phyloP scores from a whole-genome alignment of 2,888 invertebrate genomes.

The Sinohyriopsis cumingii region DNA sequence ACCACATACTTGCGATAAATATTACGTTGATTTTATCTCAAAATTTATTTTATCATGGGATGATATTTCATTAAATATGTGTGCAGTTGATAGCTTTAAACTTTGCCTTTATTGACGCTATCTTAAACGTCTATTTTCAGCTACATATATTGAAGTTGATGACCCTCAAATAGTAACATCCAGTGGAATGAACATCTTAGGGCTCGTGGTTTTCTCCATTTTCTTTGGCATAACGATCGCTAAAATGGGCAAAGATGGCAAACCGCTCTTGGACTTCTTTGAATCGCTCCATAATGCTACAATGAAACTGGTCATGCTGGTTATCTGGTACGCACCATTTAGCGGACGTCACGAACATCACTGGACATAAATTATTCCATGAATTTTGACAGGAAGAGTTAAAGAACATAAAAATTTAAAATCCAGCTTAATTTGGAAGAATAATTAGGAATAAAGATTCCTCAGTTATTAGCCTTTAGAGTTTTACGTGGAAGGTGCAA shows the following conservation, averaged over 20 bases:
- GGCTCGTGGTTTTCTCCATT: conserved; percentile 72
- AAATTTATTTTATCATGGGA: too few species aligned
- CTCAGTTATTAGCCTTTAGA: too few species aligned
- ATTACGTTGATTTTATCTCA: too few species aligned
- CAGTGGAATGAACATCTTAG: conserved; percentile 72
- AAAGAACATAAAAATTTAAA: too few species aligned
- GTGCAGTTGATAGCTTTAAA: neutral
- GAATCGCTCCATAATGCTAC: conserved; percentile 89
- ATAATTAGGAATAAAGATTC: too few species aligned
- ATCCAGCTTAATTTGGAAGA: too few species aligned
- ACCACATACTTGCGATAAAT: too few species aligned
- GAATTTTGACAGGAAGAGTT: too few species aligned
- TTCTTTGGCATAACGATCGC: conserved; percentile 92
- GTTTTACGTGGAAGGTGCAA: too few species aligned
- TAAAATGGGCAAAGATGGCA: conserved; percentile 87
- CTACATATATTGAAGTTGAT: conserved; percentile 12
- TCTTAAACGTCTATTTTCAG: neutral
- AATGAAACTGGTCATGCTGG: conserved; percentile 96
- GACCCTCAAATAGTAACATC: conserved; percentile 25
- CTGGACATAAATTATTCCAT: too few species aligned
- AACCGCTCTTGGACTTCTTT: conserved; percentile 88
- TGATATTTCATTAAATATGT: neutral
- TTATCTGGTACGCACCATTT: conserved; percentile 84
- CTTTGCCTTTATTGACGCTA: neutral
- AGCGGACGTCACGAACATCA: too few species aligned